phyloP scores from a whole-genome alignment of 2,888 invertebrate genomes.

The Carcina quercana region DNA sequence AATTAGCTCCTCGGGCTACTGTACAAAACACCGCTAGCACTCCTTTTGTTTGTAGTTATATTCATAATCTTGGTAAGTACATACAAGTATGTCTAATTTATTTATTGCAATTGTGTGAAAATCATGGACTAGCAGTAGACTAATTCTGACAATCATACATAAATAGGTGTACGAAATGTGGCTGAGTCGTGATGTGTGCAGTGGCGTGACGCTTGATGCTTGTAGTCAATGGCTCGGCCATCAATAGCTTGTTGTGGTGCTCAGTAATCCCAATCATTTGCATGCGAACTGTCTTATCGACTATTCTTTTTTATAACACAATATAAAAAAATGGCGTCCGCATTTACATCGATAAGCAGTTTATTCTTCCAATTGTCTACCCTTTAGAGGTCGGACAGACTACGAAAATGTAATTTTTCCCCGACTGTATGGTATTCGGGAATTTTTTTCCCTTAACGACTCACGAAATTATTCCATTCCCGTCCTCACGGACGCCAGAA shows the following conservation, averaged over 20 bases:
- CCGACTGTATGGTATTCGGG: not conserved
- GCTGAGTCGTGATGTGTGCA: no score
- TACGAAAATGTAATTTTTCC: conserved; percentile 4
- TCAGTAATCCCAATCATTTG: conserved; percentile 19
- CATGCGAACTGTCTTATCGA: conserved; percentile 29
- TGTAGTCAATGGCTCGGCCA: no score
- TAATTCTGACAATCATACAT: no score
- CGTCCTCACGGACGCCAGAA: not conserved
- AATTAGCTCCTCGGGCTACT: no score
- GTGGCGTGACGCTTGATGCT: no score
- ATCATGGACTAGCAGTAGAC: no score
- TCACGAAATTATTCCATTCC: not conserved
- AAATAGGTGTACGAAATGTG: no score
- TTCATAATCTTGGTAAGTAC: no score
- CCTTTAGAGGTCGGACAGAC: conserved; percentile 6
- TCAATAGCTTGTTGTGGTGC: conserved; percentile 28
- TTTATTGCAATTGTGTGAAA: no score
- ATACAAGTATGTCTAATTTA: no score
- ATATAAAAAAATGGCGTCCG: conserved; percentile 26
- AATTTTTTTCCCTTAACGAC: conserved; percentile 2
- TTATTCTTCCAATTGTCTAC: conserved; percentile 18
- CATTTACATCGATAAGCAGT: conserved; percentile 25
- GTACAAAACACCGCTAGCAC: no score
- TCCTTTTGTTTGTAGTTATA: no score
- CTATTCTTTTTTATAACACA: conserved; percentile 26